phyloP scores from a whole-genome alignment of 2,797 vertebrate genomes.

The Allobates femoralis region DNA sequence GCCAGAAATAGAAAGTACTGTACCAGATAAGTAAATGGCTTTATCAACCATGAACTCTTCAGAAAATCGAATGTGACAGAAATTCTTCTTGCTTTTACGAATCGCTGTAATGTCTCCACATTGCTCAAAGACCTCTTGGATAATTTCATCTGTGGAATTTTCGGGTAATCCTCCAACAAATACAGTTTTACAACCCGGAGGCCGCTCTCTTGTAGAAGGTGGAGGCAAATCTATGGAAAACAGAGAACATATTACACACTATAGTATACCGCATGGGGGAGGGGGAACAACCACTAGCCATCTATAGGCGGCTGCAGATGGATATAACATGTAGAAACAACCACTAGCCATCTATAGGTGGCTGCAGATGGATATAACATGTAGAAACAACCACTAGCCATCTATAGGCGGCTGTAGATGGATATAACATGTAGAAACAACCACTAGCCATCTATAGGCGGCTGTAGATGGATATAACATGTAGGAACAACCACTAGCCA shows the following conservation, averaged over 20 bases:
- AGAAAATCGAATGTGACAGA: conserved; percentile 88
- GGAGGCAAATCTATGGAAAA: conserved; percentile 82
- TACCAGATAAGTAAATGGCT: conserved; percentile 90
- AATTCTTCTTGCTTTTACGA: conserved; percentile 93
- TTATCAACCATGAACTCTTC: conserved; percentile 93
- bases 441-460: not conserved
- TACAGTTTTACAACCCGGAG: conserved; percentile 88
- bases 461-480: not conserved
- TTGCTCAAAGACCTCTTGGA: conserved; percentile 89
- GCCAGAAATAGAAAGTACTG: conserved; percentile 62
- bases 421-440: not conserved
- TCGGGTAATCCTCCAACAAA: conserved; percentile 90
- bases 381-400: not conserved
- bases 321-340: not conserved
- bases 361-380: not conserved
- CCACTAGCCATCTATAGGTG: not conserved
- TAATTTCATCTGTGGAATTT: conserved; percentile 87
- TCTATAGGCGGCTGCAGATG: not conserved
- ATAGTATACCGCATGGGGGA: too few species aligned
- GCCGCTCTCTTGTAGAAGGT: conserved; percentile 87
- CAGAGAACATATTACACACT: conserved; percentile 56
- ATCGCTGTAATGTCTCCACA: conserved; percentile 88
- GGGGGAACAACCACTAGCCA: not conserved
- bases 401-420: not conserved
- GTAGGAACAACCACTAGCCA: too few species aligned